These are phyloP conservation scores for Drosophila tristis DNA, from an alignment of 1,140 invertebrate genomes.

Conservation along the genomic window DNA sequence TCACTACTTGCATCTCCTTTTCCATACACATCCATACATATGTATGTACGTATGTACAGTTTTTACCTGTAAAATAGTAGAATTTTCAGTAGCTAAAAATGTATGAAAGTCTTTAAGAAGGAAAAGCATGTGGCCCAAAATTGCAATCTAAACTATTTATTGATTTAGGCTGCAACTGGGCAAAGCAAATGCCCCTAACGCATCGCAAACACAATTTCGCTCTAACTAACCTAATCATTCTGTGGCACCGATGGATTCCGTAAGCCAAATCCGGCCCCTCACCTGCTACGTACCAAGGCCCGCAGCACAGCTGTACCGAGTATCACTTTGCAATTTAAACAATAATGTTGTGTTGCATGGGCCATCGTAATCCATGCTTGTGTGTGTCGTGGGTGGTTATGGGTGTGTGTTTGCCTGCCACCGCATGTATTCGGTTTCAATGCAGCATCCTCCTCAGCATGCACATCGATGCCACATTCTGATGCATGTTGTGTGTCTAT, in stretches of 20 bases:
- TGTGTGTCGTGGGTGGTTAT: conserved; percentile 12
- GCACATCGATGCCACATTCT: conserved; percentile 25
- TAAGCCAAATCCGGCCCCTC: conserved; percentile 18
- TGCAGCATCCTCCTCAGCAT: conserved; percentile 28
- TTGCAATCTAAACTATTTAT: conserved; percentile 3
- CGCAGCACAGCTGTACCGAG: conserved; percentile 36
- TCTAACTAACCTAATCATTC: conserved; percentile 59
- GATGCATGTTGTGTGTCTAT: conserved; percentile 40
- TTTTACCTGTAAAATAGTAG: no score
- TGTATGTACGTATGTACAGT: no score
- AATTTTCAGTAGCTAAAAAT: no score
- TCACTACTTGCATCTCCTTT: no score
- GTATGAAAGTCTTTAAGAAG: no score
- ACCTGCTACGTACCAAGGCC: conserved; percentile 23
- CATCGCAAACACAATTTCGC: conserved; percentile 54
- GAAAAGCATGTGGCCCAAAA: no score
- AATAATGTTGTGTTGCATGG: conserved; percentile 56
- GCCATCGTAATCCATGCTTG: conserved; percentile 5
- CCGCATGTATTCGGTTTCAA: conserved; percentile 40
- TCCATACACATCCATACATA: no score
- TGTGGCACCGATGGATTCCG: conserved; percentile 33
- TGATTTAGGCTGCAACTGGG: conserved; percentile 25
- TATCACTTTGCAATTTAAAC: conserved; percentile 69
- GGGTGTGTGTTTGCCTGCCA: conserved; percentile 15
- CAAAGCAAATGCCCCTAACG: conserved; percentile 21